Conservation (phyloP, 2,113 vertebrate species). For the Herpailurus yagouaroundi region DNA sequence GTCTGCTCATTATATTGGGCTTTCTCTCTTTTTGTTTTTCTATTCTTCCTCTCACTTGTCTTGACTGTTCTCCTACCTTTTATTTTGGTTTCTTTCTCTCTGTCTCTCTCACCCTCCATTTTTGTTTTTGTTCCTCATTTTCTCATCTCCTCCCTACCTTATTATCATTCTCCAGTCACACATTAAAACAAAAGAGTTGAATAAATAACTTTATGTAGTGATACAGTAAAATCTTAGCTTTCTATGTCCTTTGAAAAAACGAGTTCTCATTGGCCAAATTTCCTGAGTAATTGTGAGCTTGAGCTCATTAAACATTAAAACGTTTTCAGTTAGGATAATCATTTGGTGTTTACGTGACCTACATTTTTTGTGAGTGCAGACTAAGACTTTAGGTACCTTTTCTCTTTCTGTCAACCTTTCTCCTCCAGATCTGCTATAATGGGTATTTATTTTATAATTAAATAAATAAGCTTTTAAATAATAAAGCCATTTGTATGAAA, state of each 20-base stretch:
- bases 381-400: conserved; percentile 26
- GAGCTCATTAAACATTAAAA: conserved; percentile 48
- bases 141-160: background rate
- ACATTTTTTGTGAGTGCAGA: background rate
- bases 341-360: conserved; percentile 44
- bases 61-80: conserved; percentile 7
- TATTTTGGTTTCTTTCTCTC: background rate
- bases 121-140: background rate
- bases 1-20: background rate
- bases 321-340: conserved; percentile 55
- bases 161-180: background rate
- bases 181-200: background rate
- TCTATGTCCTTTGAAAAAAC: background rate
- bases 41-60: background rate
- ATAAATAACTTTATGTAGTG: background rate
- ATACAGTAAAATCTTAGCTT: background rate
- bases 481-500: conserved; percentile 51
- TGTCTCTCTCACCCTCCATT: background rate
- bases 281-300: background rate
- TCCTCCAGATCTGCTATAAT: conserved; percentile 12
- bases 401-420: background rate
- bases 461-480: conserved; percentile 49
- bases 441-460: conserved; percentile 42
- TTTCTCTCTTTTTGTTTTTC: background rate
- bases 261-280: background rate